Evolutionary conservation across 2,888 invertebrate species (phyloP).

Genomic region (Melieria omissa): DNA sequence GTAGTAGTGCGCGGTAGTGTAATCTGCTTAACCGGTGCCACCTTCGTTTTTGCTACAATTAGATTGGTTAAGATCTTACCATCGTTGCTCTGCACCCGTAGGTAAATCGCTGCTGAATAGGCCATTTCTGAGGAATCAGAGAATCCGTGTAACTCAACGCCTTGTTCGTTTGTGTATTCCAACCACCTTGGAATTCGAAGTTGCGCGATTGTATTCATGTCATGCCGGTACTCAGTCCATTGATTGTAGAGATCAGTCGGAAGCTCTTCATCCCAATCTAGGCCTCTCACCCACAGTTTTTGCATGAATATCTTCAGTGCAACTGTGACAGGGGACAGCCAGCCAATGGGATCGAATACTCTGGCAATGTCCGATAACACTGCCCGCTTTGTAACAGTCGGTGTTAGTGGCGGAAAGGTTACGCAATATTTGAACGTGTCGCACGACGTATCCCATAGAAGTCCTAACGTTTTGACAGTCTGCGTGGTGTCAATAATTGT

Average conservation of each 20-base stretch:
- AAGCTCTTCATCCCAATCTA: constrained; percentile 27
- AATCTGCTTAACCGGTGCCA: constrained; percentile 33
- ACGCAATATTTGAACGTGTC: constrained; percentile 28
- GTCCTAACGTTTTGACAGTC: constrained; percentile 26
- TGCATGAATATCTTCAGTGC: constrained; percentile 16
- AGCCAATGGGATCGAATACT: constrained; percentile 15
- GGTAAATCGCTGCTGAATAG: constrained; percentile 34
- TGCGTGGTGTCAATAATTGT: constrained; percentile 22
- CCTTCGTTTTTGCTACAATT: constrained; percentile 31
- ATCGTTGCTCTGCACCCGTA: constrained; percentile 6
- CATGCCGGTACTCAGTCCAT: neutral
- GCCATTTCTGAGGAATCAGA: constrained; percentile 34
- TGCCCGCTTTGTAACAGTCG: constrained; percentile 30
- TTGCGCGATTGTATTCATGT: constrained; percentile 10
- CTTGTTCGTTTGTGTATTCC: constrained; percentile 1
- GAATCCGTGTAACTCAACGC: constrained; percentile 37
- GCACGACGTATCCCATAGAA: constrained; percentile 27
- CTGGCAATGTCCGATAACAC: constrained; percentile 34
- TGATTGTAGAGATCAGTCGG: neutral
- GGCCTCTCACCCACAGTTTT: constrained; percentile 16
- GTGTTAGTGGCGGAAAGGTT: neutral
- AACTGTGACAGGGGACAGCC: neutral
- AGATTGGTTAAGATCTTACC: constrained; percentile 4
- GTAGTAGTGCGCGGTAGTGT: constrained; percentile 34
- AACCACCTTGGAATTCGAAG: constrained; percentile 33